Percentiles rank a stretch among this genome's conserved stretches.
Evolutionary conservation across 2,113 vertebrate species (phyloP).

Genomic region (Opisthocomus hoazin): DNA sequence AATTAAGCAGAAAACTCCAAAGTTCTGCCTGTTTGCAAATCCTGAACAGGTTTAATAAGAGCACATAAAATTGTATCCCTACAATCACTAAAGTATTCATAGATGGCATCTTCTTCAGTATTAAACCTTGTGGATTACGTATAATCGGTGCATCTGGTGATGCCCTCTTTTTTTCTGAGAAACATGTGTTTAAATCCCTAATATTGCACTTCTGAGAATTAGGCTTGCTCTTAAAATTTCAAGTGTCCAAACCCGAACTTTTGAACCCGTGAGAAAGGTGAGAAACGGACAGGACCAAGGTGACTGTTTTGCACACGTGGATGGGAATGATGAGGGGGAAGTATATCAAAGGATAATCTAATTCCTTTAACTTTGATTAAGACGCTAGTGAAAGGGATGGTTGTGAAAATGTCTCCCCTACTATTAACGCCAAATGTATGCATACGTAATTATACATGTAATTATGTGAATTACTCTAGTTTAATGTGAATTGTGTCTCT

Average conservation of each 20-base stretch:
- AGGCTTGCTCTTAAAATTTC: background rate
- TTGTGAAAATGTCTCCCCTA: background rate
- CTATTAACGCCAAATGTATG: background rate
- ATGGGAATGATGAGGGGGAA: background rate
- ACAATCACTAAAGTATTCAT: background rate
- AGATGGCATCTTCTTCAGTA: background rate
- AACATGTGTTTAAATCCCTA: accelerated
- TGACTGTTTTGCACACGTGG: accelerated
- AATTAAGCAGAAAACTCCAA: background rate
- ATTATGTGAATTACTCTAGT: conserved; percentile 17
- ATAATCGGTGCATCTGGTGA: background rate
- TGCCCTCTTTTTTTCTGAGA: background rate
- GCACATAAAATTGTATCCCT: background rate
- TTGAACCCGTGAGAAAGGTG: background rate
- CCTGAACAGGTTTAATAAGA: background rate
- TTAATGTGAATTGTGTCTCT: conserved; percentile 17
- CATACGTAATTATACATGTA: background rate
- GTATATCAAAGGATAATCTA: background rate
- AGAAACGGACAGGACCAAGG: background rate
- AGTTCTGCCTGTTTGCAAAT: background rate
- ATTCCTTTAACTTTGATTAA: background rate
- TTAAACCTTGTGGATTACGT: background rate
- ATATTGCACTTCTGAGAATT: background rate
- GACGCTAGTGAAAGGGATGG: background rate
- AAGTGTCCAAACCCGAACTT: background rate